A percentile compares a stretch with the other conserved stretches of the same genome.
These are phyloP conservation scores for Geodia barretti DNA, from an alignment of 37 sponge, comb jelly and placozoan genomes.

Conservation along the genomic window DNA sequence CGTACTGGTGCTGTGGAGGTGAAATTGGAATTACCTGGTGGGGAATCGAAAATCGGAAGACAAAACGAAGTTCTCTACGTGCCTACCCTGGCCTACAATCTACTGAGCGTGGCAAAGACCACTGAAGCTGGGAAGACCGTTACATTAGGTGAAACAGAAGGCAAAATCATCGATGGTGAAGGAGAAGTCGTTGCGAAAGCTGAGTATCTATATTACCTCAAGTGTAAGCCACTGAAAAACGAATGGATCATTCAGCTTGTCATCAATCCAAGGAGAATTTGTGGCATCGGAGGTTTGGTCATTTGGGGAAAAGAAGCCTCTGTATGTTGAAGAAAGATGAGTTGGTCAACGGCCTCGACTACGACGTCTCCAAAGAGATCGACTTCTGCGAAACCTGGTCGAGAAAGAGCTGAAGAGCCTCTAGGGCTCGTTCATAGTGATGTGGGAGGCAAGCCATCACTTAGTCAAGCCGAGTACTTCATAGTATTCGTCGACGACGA, in stretches of 20 bases:
- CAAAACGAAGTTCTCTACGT: slow-evolving; percentile 60
- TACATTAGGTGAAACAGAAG: slow-evolving; percentile 19
- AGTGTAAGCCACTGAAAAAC: slow-evolving; percentile 17
- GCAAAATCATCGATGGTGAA: slow-evolving; percentile 25
- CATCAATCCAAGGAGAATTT: slow-evolving; percentile 23
- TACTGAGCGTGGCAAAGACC: slow-evolving; percentile 50
- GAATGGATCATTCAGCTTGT: neutral
- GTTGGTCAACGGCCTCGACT: slow-evolving; percentile 58
- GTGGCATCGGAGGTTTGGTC: slow-evolving; percentile 68
- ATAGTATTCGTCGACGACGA: slow-evolving; percentile 47
- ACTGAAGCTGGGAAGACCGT: slow-evolving; percentile 38
- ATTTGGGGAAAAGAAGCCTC: slow-evolving; percentile 31
- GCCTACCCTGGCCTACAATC: slow-evolving; percentile 51
- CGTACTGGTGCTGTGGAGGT: slow-evolving; percentile 37
- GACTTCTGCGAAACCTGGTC: slow-evolving; percentile 31
- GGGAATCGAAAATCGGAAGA: slow-evolving; percentile 5
- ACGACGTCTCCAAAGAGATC: slow-evolving; percentile 9
- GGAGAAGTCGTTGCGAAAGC: slow-evolving; percentile 25
- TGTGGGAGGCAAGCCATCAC: slow-evolving; percentile 51
- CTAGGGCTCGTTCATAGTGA: slow-evolving; percentile 53
- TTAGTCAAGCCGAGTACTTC: slow-evolving; percentile 53
- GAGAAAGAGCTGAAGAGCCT: slow-evolving; percentile 30
- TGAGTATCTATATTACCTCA: slow-evolving; percentile 38
- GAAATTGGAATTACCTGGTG: slow-evolving; percentile 28
- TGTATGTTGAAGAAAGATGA: slow-evolving; percentile 25